Evolutionary conservation across 2,797 vertebrate genomes (phyloP), one percentile per base, ranked within the genome.

Genomic region (Argyrosomus regius): DNA sequence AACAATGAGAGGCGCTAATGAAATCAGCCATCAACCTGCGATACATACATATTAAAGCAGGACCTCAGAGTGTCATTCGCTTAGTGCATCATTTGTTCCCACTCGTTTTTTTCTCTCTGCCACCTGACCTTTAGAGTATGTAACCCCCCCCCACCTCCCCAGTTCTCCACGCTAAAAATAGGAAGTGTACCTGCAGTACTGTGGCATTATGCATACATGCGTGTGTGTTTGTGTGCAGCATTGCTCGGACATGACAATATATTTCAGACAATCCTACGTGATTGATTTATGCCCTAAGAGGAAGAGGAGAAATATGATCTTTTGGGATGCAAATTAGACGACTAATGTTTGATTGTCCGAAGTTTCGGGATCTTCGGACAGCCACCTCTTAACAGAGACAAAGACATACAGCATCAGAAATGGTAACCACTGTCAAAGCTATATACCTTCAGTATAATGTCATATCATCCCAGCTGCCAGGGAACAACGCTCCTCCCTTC

Each of bases 1-100:
- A 98, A 98, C 97, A 99, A 99, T 99, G 97, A 99, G 98, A 96
- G 96, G 95, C 95, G 95, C 97, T 99, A 98, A 99, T 99, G 97
- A 98, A 99, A 98, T 97, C 98, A 98, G 96, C 97, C 96, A 98
- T 98, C 97, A 98, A 97, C 97, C 96, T 98, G 96, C 96, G 97
- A 97, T 97, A 98, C 97, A 97, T 97, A 97, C 97, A 97, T 97
- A 98, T 97, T 97, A 98, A 98, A 97, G 95, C 95, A 96, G 96
- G 97, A 96, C 97, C 97, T 96, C 94, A 53, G 96, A 96, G 96
- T 97, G 97, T 97, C 97, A 97, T 96, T 96, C 97, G 95, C 96
- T 97, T 97, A 97, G 96, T 94, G 94, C 94, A 95, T 96, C 96
- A 96, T 97, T 98, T 97, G 96, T 96, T 87, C 96, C 96, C 94